Evolutionary conservation across 2,888 invertebrate genomes (phyloP), one percentile per base, ranked within the genome.

Genomic region (Hesperia comma): DNA sequence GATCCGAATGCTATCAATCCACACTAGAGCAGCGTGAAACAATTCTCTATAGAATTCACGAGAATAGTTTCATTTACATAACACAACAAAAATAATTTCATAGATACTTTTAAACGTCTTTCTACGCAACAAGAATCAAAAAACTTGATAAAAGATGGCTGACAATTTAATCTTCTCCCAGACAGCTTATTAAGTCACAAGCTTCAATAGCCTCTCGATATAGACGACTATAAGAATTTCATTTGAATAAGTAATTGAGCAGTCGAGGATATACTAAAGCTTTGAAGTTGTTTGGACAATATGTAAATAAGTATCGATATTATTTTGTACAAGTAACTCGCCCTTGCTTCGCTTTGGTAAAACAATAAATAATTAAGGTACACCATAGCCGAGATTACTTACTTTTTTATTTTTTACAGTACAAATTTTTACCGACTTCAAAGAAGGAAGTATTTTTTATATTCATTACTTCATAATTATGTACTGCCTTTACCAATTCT

Each of bases 101-200:
- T 5, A n/a, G 0, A 15, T 43, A 43, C 10, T 43, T n/a, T 15
- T 15, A 8, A 51, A 14, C 15, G 17, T 51, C 26, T 51, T 51
- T 14, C 14, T 26, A 17, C 17, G 17, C 7, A 26, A 26, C 49
- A 49, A 19, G 21, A n/a, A 32, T 49, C 54, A 51, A 60, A 61
- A 33, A 37, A 40, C 17, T 37, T 19, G 15, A 6, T 41, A 26
- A n/a, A n/a, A 67, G 61, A 67, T 61, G 61, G 61, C 67, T 61
- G 61, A 67, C 67, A 67, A 61, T 67, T 67, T 67, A 67, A 67
- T 67, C 61, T 67, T 37, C 49, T 33, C 37, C 61, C 61, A 67
- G 61, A 55, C 67, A 56, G 37, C 55, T 67, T 67, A 67, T 67
- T 61, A 67, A 67, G 60, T 66, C 66, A 51, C 58, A 41, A 15